Evolutionary conservation across 2,113 vertebrate species (phyloP).

Genomic region (Thinocorus orbignyianus): DNA sequence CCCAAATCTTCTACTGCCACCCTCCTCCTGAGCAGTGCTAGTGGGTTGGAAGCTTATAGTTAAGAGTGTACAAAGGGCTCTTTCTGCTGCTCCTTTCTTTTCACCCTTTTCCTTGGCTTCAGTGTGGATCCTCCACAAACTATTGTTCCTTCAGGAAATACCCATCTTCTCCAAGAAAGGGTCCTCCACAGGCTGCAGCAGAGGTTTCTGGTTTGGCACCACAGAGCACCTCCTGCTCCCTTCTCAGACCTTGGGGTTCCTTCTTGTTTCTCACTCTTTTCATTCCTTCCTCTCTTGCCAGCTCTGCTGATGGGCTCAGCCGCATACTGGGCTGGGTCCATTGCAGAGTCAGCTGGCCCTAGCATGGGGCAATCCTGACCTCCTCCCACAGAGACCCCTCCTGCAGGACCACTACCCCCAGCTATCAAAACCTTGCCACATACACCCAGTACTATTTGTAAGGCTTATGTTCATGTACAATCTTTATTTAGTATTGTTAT

Average conservation of each 20-base stretch:
- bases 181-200: neutral
- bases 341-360: neutral
- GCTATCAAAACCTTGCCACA: neutral
- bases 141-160: neutral
- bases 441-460: neutral
- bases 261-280: neutral
- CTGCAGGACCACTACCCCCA: neutral
- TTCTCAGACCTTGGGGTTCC: neutral
- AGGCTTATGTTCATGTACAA: neutral
- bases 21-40: accelerated
- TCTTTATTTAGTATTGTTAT: neutral
- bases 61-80: neutral
- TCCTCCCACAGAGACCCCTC: neutral
- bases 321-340: neutral
- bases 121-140: neutral
- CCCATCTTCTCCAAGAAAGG: neutral
- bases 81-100: neutral
- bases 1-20: neutral
- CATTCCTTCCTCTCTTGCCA: no score
- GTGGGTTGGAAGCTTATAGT: neutral
- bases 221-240: neutral
- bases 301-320: neutral
- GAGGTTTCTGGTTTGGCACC: neutral
- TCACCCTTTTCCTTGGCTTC: neutral
- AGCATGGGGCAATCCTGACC: neutral